Evolutionary conservation across 2,888 invertebrate genomes (phyloP), one percentile per base, ranked within the genome.

Genomic region (Cantharis rufa): DNA sequence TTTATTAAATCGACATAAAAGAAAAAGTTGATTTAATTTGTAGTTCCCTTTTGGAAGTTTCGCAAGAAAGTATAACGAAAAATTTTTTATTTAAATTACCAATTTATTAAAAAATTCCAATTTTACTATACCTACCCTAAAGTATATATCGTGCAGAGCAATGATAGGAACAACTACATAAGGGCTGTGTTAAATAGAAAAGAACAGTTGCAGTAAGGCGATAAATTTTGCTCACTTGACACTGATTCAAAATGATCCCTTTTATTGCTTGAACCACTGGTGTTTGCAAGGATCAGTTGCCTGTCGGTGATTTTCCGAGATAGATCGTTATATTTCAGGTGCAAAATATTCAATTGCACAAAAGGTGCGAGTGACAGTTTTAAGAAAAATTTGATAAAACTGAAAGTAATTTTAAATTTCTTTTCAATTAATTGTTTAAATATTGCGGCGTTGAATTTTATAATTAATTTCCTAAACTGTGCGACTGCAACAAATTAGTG

Each of bases 141-240:
- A 48, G n/a, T 48, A 48, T 48, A 24, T 24, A 13, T n/a, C n/a
- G 13, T 48, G 48, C 48, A n/a, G 48, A n/a, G 48, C 48, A 48
- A 48, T n/a, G 13, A 48, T 48, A 1, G 48, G n/a, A 48, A n/a
- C 48, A n/a, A 69, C 27, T 15, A 28, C n/a, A 69, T 28, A 27
- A 27, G 28, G 27, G 28, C 15, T 27, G 48, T 72, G 63, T 63
- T 69, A 70, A 66, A 66, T 70, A 80, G 81, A 84, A 83, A 84
- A 84, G 85, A 85, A 85, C 83, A 84, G 84, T 83, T 83, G 83
- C 83, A 80, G 83, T 83, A 80, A 83, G 85, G 86, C 86, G 87
- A 90, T 90, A 90, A 90, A 90, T 90, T 90, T 89, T 88, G 87
- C 86, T 86, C 86, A 87, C 87, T 88, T 89, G 89, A 89, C 89